Evolutionary conservation across 2,113 vertebrate species (phyloP).

Genomic region (Indicator indicator): DNA sequence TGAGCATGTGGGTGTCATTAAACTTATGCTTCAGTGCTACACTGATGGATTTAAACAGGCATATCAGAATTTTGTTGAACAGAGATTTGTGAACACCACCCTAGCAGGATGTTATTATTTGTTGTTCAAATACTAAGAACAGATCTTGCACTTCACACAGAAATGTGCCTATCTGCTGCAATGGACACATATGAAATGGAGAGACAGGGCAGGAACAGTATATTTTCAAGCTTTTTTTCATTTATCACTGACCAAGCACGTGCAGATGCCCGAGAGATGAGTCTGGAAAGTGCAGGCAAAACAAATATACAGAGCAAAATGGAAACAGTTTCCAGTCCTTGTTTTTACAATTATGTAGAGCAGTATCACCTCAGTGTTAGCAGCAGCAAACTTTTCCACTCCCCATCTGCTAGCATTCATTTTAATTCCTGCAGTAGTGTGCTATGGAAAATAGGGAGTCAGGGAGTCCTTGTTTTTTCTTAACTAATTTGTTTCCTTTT

Average conservation of each 20-base stretch:
- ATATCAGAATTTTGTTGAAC: not conserved
- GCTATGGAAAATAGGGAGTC: slow-evolving; percentile 1
- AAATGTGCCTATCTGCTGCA: not conserved
- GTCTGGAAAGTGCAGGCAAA: slow-evolving; percentile 24
- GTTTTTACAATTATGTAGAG: not conserved
- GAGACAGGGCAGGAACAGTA: not conserved
- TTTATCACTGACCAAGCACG: not conserved
- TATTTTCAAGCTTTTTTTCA: not conserved
- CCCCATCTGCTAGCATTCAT: slow-evolving; percentile 9
- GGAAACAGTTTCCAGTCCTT: not conserved
- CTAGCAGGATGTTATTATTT: not conserved
- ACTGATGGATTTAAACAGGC: not conserved
- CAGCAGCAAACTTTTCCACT: slow-evolving; percentile 36
- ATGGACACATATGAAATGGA: not conserved
- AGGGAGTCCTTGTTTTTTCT: not conserved
- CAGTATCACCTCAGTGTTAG: not conserved
- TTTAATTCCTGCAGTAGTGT: slow-evolving; percentile 2
- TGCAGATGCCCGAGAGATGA: not conserved
- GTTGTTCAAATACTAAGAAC: not conserved
- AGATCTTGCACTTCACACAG: not conserved
- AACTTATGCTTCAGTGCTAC: not conserved
- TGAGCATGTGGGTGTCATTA: not conserved
- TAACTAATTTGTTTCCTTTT: slow-evolving; percentile 34
- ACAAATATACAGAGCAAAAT: not conserved
- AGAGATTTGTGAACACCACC: not conserved